Base-by-base conservation (phyloP, 2,888 invertebrate genomes). In the Leucophenga maculata region DNA sequence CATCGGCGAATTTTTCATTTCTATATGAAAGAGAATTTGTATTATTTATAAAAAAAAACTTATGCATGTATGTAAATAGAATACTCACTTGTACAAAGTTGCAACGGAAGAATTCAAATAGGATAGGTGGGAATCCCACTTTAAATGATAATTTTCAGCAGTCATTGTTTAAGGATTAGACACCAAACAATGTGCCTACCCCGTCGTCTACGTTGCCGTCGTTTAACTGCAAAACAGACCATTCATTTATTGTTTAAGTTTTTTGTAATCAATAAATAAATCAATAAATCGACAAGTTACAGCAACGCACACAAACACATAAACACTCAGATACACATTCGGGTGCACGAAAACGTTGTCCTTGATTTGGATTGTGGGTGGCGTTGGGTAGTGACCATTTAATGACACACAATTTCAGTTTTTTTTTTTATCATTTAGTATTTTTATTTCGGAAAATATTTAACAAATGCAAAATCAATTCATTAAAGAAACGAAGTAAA, bases 121-220 rank as follows among this genome's bases (percentile, higher is more conserved):
- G 39, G 93, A 92, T 82, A 93, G 92, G 90, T 94, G 95, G 77
- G 95, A 95, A 88, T 95, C 94, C 95, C 95, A 95, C 90, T 95
- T 95, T 67, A 95, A 90, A 89, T 95, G 95, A 88, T 95, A 95
- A 81, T 95, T 95, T 88, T 95, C 95, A 82, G 91, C 90, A 72
- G 87, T 81, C 88, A 87, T 87, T 75, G 70, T 26, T 67, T 46
- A 14, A 31, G 9, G n/a, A 31, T 64, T 59, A 69, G 70, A 48
- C 70, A 66, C 67, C 67, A 52, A 20, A 2, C 20, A 44, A n/a
- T 32, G 60, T 16, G 6, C 18, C 52, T 1, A 13, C 16, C 39
- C 1, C 20, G n/a, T 52, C 18, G 16, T 16, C 48, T 48, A 48
- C 48, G 20, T 52, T 52, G 16, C 16, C n/a, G 52, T 18, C 20